phyloP scores from a whole-genome alignment of 2,888 invertebrate species.

The Melieria crassipennis region DNA sequence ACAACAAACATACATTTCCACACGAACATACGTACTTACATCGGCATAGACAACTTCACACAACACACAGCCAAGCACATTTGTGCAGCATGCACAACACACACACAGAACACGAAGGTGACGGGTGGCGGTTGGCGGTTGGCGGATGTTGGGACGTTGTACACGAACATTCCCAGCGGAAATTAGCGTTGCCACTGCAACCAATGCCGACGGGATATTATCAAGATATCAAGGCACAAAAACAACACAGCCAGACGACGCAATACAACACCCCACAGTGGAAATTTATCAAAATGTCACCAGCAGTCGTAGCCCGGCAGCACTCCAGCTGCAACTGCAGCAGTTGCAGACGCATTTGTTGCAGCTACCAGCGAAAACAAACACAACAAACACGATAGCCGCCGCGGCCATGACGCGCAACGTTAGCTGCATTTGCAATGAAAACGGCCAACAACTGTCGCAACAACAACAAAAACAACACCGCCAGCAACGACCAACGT shows the following conservation, averaged over 20 bases:
- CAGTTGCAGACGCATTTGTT: too few relatives aligned
- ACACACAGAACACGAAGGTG: not conserved
- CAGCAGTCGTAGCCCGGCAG: conserved; percentile 10
- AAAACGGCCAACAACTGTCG: too few relatives aligned
- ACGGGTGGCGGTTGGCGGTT: not conserved
- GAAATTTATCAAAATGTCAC: conserved; percentile 41
- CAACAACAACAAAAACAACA: too few relatives aligned
- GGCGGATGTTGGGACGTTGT: not conserved
- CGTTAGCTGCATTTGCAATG: too few relatives aligned
- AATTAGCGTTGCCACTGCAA: conserved; percentile 38
- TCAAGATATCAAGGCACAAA: conserved; percentile 27
- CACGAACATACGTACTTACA: too few relatives aligned
- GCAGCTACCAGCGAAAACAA: too few relatives aligned
- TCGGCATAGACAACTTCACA: too few relatives aligned
- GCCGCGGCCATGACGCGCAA: too few relatives aligned
- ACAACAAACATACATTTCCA: too few relatives aligned
- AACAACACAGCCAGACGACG: conserved; percentile 20
- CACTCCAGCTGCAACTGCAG: too few relatives aligned
- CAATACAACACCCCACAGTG: conserved; percentile 11
- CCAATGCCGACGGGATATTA: conserved; percentile 26
- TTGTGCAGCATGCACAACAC: not conserved
- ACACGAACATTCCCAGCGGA: conserved; percentile 36
- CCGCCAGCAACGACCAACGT: too few relatives aligned
- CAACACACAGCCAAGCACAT: conserved; percentile 1
- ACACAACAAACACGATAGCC: too few relatives aligned